Evolutionary conservation across 1,140 invertebrate species (phyloP).

Genomic region (Ostrea denselamellosa): DNA sequence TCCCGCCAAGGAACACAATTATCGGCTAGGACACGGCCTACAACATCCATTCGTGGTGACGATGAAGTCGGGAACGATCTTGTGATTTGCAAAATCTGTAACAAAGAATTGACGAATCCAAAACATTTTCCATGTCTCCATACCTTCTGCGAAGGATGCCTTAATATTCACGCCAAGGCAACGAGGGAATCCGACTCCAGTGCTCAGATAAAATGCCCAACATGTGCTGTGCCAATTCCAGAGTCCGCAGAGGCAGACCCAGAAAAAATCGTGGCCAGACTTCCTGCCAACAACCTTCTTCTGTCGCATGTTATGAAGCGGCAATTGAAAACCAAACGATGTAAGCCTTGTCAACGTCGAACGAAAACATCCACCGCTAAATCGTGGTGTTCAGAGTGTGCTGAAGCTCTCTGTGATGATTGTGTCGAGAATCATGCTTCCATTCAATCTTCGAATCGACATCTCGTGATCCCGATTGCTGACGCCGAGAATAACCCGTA

Average conservation of each 20-base stretch:
- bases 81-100: slow-evolving; percentile 44
- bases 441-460: slow-evolving; percentile 1
- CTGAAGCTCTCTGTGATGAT: slow-evolving; percentile 47
- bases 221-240: slow-evolving; percentile 35
- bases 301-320: slow-evolving; percentile 37
- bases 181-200: slow-evolving; percentile 2
- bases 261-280: slow-evolving; percentile 33
- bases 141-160: slow-evolving; percentile 50
- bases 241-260: background rate
- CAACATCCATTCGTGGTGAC: slow-evolving; percentile 18
- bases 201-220: slow-evolving; percentile 44
- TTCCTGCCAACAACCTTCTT: slow-evolving; percentile 46
- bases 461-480: slow-evolving; percentile 1
- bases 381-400: slow-evolving; percentile 50
- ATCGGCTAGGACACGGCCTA: slow-evolving; percentile 10
- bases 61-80: background rate
- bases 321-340: slow-evolving; percentile 39
- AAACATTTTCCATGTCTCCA: slow-evolving; percentile 53
- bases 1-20: background rate
- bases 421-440: slow-evolving; percentile 40
- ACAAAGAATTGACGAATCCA: slow-evolving; percentile 43
- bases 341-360: slow-evolving; percentile 44
- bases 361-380: slow-evolving; percentile 27
- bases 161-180: slow-evolving; percentile 28
- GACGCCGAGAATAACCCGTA: slow-evolving; percentile 29